Percentiles rank a stretch among this genome's conserved stretches.
phyloP scores from a whole-genome alignment of 2,113 vertebrate species.

The Bos indicus region DNA sequence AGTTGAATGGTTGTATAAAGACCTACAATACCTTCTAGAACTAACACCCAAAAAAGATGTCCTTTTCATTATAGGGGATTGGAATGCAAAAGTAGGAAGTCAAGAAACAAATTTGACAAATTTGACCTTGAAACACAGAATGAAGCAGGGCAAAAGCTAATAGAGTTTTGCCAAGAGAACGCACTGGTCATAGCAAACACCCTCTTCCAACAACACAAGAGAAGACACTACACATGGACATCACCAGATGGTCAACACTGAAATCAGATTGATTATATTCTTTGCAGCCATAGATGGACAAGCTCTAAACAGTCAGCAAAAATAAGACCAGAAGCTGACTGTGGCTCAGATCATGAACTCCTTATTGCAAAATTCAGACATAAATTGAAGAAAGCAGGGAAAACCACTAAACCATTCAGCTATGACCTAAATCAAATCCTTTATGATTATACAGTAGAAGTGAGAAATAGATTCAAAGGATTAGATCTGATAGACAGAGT shows the following conservation, averaged over 20 bases:
- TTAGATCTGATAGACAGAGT: neutral
- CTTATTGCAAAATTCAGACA: neutral
- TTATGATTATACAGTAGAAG: neutral
- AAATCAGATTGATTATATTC: neutral
- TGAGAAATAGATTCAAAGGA: neutral
- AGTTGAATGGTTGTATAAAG: neutral
- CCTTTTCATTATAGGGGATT: neutral
- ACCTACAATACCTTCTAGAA: neutral
- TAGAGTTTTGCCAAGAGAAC: neutral
- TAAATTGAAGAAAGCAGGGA: neutral
- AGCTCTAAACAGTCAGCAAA: neutral
- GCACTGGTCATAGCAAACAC: neutral
- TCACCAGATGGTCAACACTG: neutral
- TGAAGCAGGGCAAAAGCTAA: neutral
- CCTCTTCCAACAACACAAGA: neutral
- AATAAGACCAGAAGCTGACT: neutral
- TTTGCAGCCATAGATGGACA: neutral
- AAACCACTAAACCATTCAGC: neutral
- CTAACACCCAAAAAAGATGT: neutral
- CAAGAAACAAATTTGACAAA: neutral
- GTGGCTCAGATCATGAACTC: neutral
- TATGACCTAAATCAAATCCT: neutral
- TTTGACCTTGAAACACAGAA: neutral
- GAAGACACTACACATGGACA: neutral
- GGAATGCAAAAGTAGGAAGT: neutral